Conservation (phyloP, 1,140 invertebrate species). For the Heliconius nattereri region DNA sequence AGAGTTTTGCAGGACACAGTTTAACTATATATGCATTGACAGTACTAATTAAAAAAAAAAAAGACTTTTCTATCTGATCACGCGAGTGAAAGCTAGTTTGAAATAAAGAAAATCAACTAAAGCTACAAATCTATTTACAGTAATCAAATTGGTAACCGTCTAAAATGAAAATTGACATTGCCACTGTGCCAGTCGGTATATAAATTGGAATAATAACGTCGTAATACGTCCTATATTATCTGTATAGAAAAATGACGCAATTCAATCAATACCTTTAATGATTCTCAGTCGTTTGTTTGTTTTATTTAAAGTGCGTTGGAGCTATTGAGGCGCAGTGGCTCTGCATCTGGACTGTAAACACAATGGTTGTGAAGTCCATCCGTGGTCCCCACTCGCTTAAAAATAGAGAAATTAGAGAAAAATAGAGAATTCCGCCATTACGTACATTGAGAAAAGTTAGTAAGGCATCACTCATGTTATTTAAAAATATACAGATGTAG, state of each 20-base stretch:
- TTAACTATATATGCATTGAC: too few relatives aligned
- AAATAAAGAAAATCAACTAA: not conserved
- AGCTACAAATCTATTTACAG: not conserved
- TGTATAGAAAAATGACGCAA: not conserved
- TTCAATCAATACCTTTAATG: not conserved
- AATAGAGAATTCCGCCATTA: too few relatives aligned
- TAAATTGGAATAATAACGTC: constrained; percentile 25
- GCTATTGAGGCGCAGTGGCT: too few relatives aligned
- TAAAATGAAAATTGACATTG: not conserved
- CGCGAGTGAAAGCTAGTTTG: too few relatives aligned
- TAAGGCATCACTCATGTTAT: not conserved
- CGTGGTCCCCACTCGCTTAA: too few relatives aligned
- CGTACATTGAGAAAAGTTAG: too few relatives aligned
- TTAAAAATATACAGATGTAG: not conserved
- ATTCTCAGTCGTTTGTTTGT: not conserved
- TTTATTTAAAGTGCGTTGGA: too few relatives aligned
- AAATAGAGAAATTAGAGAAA: too few relatives aligned
- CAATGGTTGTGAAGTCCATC: too few relatives aligned
- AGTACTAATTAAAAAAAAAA: too few relatives aligned
- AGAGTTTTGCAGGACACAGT: too few relatives aligned
- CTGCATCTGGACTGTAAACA: not conserved
- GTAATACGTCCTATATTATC: not conserved
- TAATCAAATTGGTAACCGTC: not conserved
- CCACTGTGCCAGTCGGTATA: not conserved
- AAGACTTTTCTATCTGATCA: too few relatives aligned